A percentile compares a stretch with the other conserved stretches of the same genome.
These are phyloP conservation scores for Cotesia vestalis DNA, from an alignment of 1,140 invertebrate species.

Conservation along the genomic window DNA sequence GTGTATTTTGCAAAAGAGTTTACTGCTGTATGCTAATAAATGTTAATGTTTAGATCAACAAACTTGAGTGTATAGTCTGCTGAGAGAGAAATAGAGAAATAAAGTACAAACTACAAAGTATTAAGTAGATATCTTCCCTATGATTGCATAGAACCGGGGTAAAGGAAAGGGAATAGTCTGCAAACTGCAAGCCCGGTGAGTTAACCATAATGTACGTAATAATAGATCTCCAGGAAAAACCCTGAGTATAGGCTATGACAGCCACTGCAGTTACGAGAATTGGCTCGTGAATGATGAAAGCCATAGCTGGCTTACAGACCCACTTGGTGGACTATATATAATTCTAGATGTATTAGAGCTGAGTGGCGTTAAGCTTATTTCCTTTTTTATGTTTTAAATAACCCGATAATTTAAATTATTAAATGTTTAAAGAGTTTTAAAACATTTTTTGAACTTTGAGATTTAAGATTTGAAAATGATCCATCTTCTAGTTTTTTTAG, in stretches of 20 bases:
- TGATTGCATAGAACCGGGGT: background rate
- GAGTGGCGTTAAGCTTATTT: conserved; percentile 4
- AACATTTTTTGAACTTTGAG: too few relatives aligned
- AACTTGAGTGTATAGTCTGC: too few relatives aligned
- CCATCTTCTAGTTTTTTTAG: too few relatives aligned
- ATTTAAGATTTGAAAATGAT: too few relatives aligned
- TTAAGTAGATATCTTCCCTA: background rate
- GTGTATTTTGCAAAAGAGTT: too few relatives aligned
- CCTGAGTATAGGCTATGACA: conserved; percentile 28
- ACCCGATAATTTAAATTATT: too few relatives aligned
- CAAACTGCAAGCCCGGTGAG: conserved; percentile 30
- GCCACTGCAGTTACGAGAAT: conserved; percentile 26
- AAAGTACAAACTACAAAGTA: background rate
- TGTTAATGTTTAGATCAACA: too few relatives aligned
- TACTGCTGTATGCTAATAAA: too few relatives aligned
- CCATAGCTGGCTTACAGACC: conserved; percentile 8
- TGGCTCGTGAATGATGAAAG: conserved; percentile 33
- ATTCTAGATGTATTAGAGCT: background rate
- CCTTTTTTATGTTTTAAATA: too few relatives aligned
- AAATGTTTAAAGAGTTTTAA: too few relatives aligned
- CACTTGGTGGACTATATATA: conserved; percentile 32
- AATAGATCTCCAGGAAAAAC: conserved; percentile 41
- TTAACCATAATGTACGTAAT: conserved; percentile 33
- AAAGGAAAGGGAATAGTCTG: background rate
- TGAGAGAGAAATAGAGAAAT: background rate